These are phyloP conservation scores for Perccottus glenii DNA, from an alignment of 2,113 vertebrate species.

Conservation along the genomic window DNA sequence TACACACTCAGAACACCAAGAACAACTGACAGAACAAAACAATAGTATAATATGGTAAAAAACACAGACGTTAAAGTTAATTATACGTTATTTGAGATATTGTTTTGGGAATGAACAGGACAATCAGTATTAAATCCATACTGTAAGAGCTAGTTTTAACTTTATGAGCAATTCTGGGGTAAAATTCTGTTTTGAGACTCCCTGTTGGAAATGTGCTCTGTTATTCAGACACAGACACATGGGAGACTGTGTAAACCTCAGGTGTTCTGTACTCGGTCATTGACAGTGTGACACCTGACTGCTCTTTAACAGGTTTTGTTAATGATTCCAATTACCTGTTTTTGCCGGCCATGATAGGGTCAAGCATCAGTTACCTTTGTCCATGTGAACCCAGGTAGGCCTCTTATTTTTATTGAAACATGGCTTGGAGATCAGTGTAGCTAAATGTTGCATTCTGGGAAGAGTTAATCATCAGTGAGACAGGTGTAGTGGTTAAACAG, in stretches of 20 bases:
- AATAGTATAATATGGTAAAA: no score
- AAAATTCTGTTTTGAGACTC: not conserved
- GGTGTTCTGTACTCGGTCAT: constrained; percentile 13
- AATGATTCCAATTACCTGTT: constrained; percentile 76
- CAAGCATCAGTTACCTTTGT: constrained; percentile 19
- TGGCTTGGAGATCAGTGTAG: constrained; percentile 1
- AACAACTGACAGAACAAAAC: no score
- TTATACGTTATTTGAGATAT: no score
- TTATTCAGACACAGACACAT: no score
- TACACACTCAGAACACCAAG: no score
- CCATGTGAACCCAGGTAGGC: constrained; percentile 51
- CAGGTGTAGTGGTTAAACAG: constrained; percentile 71
- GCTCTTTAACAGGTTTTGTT: constrained; percentile 32
- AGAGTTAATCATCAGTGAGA: constrained; percentile 56
- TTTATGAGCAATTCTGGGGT: no score
- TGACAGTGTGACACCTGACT: constrained; percentile 57
- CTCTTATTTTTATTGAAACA: constrained; percentile 33
- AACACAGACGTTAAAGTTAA: no score
- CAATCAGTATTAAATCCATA: no score
- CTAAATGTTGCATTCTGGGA: not conserved
- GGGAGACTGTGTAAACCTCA: not conserved
- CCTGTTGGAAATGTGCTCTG: not conserved
- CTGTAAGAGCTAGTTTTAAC: no score
- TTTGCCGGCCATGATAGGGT: constrained; percentile 42
- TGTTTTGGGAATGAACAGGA: no score